Evolutionary conservation across 1,140 invertebrate genomes (phyloP), one percentile per base, ranked within the genome.

Genomic region (Pogonomyrmex barbatus): DNA sequence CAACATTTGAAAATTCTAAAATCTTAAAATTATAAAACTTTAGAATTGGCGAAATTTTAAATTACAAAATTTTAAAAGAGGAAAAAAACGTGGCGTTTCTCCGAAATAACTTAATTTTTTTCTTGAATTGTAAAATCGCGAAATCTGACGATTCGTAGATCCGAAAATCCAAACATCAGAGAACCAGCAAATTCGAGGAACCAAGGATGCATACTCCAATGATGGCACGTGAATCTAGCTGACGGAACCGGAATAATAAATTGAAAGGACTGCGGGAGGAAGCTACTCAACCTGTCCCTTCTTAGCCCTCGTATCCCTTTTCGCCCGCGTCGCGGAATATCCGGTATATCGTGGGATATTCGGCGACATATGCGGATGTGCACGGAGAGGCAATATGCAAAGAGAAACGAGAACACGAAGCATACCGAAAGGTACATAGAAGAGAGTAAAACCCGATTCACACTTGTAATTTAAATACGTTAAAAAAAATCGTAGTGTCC

Each of bases 321-420:
- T 85, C 67, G 39, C 68, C 89, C 89, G 90, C 89, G 84, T 76
- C 85, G 86, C 81, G 39, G 63, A 63, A 83, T 83, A 83, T 83
- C 54, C 42, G 45, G 73, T 58, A 86, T 82, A 89, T 88, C 84
- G 89, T 77, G 52, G 84, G 89, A 81, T 88, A 92, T 92, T 93
- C 91, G 88, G 92, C 91, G 87, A 92, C 92, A 93, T 93, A 93
- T 93, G 92, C 91, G 91, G 89, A 92, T 91, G 92, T 91, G 92
- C 88, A 86, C 87, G 85, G 77, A 91, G 84, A 89, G 87, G 90
- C 91, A 93, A 93, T 93, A 93, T 93, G 91, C 87, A 90, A 75
- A 88, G 82, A 78, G 60, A 60, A 68, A 76, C 56, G 77, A 62
- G 83, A 79, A 79, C 75, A 81, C 83, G 58, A 65, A 77, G 78